Conservation (phyloP, 2,888 invertebrate genomes). For the Lasioglossum marginatum region DNA sequence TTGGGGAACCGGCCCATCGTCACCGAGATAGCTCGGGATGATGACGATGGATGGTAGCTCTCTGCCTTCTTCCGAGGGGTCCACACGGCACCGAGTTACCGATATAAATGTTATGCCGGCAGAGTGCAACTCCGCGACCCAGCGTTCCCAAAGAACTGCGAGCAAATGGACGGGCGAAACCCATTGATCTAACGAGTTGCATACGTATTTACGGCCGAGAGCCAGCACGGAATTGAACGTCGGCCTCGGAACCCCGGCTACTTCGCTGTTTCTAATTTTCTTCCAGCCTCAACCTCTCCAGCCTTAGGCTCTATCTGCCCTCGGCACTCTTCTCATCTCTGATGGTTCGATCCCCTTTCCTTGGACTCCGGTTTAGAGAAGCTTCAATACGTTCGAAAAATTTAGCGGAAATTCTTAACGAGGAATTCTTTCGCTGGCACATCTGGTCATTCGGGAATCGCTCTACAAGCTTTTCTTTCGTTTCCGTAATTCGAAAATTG, state of each 20-base stretch:
- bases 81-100: conserved; percentile 53
- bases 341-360: neutral
- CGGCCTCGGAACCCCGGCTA: conserved; percentile 12
- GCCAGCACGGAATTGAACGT: conserved; percentile 48
- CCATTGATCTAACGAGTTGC: conserved; percentile 68
- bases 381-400: too few relatives aligned
- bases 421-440: too few relatives aligned
- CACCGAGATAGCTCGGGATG: conserved; percentile 73
- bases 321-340: neutral
- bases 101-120: conserved; percentile 68
- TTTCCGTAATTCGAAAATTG: too few relatives aligned
- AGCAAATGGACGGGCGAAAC: conserved; percentile 51
- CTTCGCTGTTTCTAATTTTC: conserved; percentile 49
- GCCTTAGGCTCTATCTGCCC: neutral
- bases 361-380: too few relatives aligned
- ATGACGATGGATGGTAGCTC: conserved; percentile 62
- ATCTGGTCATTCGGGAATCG: too few relatives aligned
- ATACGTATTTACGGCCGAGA: conserved; percentile 42
- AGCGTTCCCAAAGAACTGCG: conserved; percentile 19
- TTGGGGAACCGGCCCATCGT: conserved; percentile 77
- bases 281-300: neutral
- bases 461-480: too few relatives aligned
- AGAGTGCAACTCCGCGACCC: conserved; percentile 14
- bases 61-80: conserved; percentile 41
- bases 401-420: too few relatives aligned